phyloP scores from a whole-genome alignment of 1,140 invertebrate genomes.

The Aphaenogaster ashmeadi region DNA sequence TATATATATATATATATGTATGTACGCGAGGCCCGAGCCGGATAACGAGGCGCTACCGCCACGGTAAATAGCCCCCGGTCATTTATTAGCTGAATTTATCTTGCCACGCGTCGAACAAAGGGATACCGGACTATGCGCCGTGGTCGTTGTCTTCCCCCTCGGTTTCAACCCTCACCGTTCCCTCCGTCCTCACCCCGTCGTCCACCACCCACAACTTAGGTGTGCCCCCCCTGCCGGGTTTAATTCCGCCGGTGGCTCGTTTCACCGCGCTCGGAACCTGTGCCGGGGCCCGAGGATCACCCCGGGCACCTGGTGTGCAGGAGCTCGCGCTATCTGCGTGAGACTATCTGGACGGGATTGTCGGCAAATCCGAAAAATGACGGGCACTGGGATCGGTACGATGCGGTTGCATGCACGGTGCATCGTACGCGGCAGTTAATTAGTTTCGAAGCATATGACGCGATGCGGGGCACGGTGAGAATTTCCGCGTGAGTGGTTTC shows the following conservation, averaged over 20 bases:
- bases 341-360: constrained; percentile 73
- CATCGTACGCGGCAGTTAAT: constrained; percentile 22
- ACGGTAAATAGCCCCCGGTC: constrained; percentile 82
- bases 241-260: constrained; percentile 44
- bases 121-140: constrained; percentile 76
- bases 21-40: constrained; percentile 66
- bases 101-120: constrained; percentile 84
- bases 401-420: neutral
- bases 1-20: constrained; percentile 23
- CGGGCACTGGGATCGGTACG: constrained; percentile 62
- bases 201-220: constrained; percentile 45
- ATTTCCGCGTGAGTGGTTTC: constrained; percentile 8
- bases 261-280: constrained; percentile 47
- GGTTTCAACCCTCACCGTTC: constrained; percentile 26
- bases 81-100: constrained; percentile 86
- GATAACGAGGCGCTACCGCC: constrained; percentile 86
- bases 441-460: constrained; percentile 21
- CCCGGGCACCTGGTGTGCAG: constrained; percentile 68
- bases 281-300: constrained; percentile 41
- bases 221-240: constrained; percentile 65
- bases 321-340: constrained; percentile 68
- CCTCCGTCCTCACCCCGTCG: neutral
- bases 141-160: constrained; percentile 67
- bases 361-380: constrained; percentile 75
- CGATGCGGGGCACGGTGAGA: constrained; percentile 39